Conservation (phyloP, 2,797 vertebrate species). For the Odontamblyopus rebecca region DNA sequence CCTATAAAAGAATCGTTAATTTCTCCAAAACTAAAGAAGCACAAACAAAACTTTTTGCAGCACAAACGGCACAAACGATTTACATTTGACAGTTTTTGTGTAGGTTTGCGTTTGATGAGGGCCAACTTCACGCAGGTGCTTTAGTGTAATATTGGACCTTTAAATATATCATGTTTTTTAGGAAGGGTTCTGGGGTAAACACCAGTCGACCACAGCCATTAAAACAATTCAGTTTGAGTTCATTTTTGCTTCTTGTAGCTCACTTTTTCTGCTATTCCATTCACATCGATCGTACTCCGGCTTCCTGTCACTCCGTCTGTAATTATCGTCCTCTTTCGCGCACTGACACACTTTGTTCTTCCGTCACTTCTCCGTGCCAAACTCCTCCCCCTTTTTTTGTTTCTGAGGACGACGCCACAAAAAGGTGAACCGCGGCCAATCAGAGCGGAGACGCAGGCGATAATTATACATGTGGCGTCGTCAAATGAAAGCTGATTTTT, state of each 20-base stretch:
- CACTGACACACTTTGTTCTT: constrained; percentile 63
- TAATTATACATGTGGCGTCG: constrained; percentile 54
- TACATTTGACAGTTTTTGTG: no score
- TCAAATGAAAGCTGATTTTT: constrained; percentile 33
- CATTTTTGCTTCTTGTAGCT: background rate
- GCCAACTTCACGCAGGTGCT: no score
- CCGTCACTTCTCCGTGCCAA: constrained; percentile 18
- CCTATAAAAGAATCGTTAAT: no score
- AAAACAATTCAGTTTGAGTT: background rate
- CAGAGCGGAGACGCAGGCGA: constrained; percentile 40
- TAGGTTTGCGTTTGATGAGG: no score
- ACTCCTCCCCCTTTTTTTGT: background rate
- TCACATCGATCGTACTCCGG: constrained; percentile 1
- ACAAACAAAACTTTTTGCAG: no score
- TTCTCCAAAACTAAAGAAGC: no score
- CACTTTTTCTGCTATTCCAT: constrained; percentile 4
- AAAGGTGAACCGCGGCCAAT: constrained; percentile 44
- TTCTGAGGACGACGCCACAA: background rate
- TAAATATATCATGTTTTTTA: background rate
- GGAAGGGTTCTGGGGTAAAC: background rate
- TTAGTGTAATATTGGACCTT: no score
- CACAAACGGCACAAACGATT: no score
- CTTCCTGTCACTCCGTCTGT: constrained; percentile 3
- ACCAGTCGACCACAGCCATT: background rate
- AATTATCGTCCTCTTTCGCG: background rate